These are phyloP conservation scores for Pongo abelii DNA, from an alignment of 2,113 vertebrate species.

Conservation along the genomic window DNA sequence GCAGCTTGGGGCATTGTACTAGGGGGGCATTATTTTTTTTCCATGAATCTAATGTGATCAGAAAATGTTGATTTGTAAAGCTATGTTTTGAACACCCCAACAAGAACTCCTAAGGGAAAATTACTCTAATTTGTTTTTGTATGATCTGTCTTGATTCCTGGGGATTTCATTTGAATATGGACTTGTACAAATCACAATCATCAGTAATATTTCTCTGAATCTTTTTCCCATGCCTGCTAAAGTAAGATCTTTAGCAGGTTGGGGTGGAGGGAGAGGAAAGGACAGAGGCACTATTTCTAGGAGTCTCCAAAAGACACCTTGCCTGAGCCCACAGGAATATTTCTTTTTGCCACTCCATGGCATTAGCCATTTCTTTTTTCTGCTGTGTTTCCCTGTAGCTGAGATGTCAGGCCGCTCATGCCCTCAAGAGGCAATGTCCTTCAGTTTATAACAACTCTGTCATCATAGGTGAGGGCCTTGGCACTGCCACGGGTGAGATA, in stretches of 20 bases:
- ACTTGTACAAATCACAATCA: neutral
- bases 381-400: neutral
- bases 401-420: neutral
- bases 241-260: neutral
- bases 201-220: neutral
- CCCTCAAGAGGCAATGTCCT: neutral
- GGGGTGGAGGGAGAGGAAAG: neutral
- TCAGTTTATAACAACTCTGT: constrained; percentile 10
- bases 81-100: neutral
- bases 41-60: neutral
- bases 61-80: constrained; percentile 2
- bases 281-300: neutral
- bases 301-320: neutral
- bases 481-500: neutral
- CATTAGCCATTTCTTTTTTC: constrained; percentile 22
- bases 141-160: neutral
- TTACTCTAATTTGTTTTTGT: constrained; percentile 29
- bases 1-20: neutral
- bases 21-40: neutral
- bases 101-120: neutral
- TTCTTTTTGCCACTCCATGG: neutral
- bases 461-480: neutral
- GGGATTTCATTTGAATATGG: neutral
- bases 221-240: neutral
- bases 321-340: neutral